Percentiles rank a stretch among this genome's conserved stretches.
phyloP scores from a whole-genome alignment of 2,888 invertebrate species.

The Xestia rhomboidea region DNA sequence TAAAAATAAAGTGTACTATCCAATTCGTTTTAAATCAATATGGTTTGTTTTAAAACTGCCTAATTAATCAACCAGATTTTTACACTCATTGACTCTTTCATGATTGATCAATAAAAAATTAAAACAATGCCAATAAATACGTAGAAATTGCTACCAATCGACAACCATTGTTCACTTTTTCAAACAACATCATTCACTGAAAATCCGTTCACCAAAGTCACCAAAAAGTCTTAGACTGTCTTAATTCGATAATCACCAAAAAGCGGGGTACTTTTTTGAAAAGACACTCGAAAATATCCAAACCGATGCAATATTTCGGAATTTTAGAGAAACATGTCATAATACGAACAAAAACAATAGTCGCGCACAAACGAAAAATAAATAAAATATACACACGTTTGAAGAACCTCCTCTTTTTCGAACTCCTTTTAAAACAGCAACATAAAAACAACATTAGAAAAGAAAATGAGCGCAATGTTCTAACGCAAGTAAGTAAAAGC shows the following conservation, averaged over 20 bases:
- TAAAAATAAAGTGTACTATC: no score
- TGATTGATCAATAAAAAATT: conserved; percentile 3
- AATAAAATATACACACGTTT: conserved; percentile 31
- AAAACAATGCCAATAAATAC: conserved; percentile 5
- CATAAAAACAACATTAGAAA: conserved; percentile 18
- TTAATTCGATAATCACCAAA: neutral
- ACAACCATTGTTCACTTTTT: neutral
- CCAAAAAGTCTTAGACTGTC: neutral
- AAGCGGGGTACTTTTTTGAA: neutral
- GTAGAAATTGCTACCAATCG: neutral
- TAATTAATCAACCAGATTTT: neutral
- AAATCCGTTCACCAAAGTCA: neutral
- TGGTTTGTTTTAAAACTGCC: neutral
- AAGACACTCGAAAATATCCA: neutral
- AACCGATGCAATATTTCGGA: neutral
- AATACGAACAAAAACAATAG: neutral
- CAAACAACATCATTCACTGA: neutral
- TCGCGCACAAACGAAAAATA: neutral
- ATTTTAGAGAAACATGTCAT: neutral
- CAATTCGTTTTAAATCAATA: no score
- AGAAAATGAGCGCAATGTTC: conserved; percentile 24
- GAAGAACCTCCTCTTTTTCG: conserved; percentile 24
- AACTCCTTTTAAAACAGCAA: conserved; percentile 19
- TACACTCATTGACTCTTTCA: neutral
- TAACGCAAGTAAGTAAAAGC: conserved; percentile 17